These are phyloP conservation scores for Lacerta viridis DNA, from an alignment of 2,797 vertebrate genomes.

Conservation along the genomic window DNA sequence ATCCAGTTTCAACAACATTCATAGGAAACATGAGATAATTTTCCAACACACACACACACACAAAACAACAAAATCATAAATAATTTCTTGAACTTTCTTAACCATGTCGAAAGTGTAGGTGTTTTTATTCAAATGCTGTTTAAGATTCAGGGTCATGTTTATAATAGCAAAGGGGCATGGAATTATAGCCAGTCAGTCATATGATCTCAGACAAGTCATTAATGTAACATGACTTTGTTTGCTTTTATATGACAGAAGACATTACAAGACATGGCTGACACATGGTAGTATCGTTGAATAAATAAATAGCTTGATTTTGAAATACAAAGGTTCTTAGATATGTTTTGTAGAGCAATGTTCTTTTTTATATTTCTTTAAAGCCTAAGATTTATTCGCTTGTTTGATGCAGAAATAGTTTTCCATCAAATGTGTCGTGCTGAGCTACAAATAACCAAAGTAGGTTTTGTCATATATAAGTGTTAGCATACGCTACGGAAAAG, in stretches of 20 bases:
- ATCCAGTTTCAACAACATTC: conserved; percentile 3
- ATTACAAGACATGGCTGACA: conserved; percentile 88
- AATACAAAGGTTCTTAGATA: conserved; percentile 78
- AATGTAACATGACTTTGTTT: conserved; percentile 87
- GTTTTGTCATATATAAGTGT: conserved; percentile 28
- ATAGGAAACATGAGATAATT: conserved; percentile 32
- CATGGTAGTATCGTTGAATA: conserved; percentile 86
- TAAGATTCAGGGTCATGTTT: conserved; percentile 78
- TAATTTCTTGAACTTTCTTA: conserved; percentile 78
- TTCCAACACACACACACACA: conserved; percentile 51
- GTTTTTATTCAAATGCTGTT: conserved; percentile 68
- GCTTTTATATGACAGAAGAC: conserved; percentile 93
- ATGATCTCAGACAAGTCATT: conserved; percentile 79
- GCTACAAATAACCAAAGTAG: conserved; percentile 35
- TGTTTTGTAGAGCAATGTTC: conserved; percentile 78
- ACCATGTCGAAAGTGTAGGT: conserved; percentile 77
- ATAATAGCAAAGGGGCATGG: conserved; percentile 81
- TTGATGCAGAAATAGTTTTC: conserved; percentile 52
- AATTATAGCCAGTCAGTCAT: conserved; percentile 83
- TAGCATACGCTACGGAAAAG: conserved; percentile 13
- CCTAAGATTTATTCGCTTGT: conserved; percentile 34
- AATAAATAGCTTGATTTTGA: conserved; percentile 88
- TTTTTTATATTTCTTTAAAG: conserved; percentile 43
- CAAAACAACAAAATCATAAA: conserved; percentile 79
- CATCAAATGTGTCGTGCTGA: conserved; percentile 19